phyloP scores from a whole-genome alignment of 2,113 vertebrate genomes.

The Strix uralensis region DNA sequence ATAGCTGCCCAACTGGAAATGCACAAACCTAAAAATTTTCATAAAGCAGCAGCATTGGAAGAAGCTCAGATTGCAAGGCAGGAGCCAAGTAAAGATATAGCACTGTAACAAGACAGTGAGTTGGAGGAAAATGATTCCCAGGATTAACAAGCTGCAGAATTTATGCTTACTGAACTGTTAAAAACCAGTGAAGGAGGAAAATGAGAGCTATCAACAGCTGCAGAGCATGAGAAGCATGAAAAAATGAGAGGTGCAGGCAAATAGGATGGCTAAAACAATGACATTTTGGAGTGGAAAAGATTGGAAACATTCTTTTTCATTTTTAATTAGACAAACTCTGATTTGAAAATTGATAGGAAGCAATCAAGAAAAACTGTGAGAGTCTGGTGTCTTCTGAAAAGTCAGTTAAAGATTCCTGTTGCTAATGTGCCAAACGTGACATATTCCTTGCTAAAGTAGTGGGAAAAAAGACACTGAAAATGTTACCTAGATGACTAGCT shows the following conservation, averaged over 20 bases:
- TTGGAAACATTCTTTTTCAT: not conserved
- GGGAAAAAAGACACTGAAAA: not conserved
- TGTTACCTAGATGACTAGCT: not conserved
- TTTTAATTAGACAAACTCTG: not conserved
- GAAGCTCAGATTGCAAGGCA: not conserved
- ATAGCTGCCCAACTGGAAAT: not conserved
- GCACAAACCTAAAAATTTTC: not conserved
- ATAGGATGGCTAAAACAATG: not conserved
- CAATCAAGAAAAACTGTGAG: not conserved
- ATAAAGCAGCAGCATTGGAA: not conserved
- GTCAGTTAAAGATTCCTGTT: not conserved
- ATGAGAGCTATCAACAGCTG: conserved; percentile 7
- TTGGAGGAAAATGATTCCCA: conserved; percentile 24
- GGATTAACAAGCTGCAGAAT: conserved; percentile 27
- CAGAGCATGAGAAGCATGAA: not conserved
- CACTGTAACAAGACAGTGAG: not conserved
- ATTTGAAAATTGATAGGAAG: conserved; percentile 21
- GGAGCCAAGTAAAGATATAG: not conserved
- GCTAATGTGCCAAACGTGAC: not conserved
- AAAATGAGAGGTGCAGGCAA: not conserved
- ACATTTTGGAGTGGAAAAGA: not conserved
- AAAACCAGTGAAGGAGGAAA: conserved; percentile 24
- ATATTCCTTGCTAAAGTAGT: not conserved
- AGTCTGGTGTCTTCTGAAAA: not conserved
- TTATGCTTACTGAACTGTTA: conserved; percentile 34